Evolutionary conservation across 2,113 vertebrate species (phyloP), one percentile per base, ranked within the genome.

Genomic region (Gopherus flavomarginatus): DNA sequence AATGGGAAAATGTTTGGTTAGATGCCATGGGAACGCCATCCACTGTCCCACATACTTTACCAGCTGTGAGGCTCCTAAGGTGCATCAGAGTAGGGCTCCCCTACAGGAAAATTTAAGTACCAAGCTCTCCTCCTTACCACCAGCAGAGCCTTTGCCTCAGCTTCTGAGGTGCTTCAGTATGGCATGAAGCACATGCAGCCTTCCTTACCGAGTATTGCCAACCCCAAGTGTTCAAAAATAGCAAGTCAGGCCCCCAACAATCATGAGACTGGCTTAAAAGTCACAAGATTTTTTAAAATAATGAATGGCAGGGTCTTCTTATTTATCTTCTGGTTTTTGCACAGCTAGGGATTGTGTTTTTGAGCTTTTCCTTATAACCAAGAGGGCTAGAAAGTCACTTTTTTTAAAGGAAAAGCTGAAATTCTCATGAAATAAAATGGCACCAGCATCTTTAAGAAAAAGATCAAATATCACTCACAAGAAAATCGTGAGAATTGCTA

Each of bases 191-290:
- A 49, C 6, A n/a, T 0, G 1, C 75, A 88, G 53, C 29, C 53
- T 85, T 86, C 35, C 80, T 78, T 53, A 93, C 42, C 24, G 88
- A 53, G n/a, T 80, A 4, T 85, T 0, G 0, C 21, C 14, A 88
- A 29, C 49, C 84, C 83, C 52, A 26, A 85, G 17, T 44, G 56
- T 85, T 90, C 79, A 90, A 94, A 97, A 91, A 83, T 85, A 91
- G 77, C 81, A 35, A 86, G 10, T 84, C 47, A 1, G 5, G 65
- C 93, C 87, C 49, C 14, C 31, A 5, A 72, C 12, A 19, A n/a
- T 95, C 49, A 85, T 52, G 81, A 91, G 49, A 53, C 24, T 56
- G 42, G 56, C 85, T 62, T 72, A 77, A 91, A 82, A 89, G 83
- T 90, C 4, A 87, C 17, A 79, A 21, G 1, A 65, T 1, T 4